Conservation (phyloP, 1,140 invertebrate species). For the Galendromus occidentalis region DNA sequence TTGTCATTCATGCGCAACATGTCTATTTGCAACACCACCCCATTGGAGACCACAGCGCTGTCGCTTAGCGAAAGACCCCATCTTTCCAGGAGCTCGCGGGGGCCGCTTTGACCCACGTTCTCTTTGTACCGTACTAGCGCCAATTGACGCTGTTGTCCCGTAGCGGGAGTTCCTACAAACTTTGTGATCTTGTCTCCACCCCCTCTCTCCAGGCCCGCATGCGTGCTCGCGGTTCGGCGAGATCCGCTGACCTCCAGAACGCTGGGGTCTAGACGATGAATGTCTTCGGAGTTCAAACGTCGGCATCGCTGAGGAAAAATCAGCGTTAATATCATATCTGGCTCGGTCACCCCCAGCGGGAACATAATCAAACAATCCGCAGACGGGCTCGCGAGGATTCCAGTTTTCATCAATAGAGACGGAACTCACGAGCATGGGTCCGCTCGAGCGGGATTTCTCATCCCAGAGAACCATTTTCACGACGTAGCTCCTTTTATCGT, state of each 20-base stretch:
- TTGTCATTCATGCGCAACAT: not conserved
- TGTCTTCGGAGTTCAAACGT: too few species aligned
- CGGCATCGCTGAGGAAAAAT: too few species aligned
- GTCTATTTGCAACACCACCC: not conserved
- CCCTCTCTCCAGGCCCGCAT: not conserved
- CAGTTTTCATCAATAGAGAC: too few species aligned
- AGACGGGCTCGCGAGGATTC: too few species aligned
- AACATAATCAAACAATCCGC: too few species aligned
- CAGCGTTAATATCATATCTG: too few species aligned
- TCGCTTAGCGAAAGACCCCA: not conserved
- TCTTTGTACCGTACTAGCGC: not conserved
- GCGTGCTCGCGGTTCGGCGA: too few species aligned
- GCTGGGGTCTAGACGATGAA: too few species aligned
- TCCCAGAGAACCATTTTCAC: not conserved
- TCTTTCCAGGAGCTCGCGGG: too few species aligned
- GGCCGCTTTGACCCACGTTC: not conserved
- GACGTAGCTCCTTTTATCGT: not conserved
- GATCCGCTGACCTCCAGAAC: too few species aligned
- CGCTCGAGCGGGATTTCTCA: not conserved
- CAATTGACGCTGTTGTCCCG: not conserved
- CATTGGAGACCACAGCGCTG: not conserved
- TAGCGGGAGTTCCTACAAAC: not conserved
- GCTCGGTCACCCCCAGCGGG: too few species aligned
- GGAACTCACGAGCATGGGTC: too few species aligned
- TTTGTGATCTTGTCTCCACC: not conserved